Evolutionary conservation across 2,113 vertebrate species (phyloP).

Genomic region (Ursus arctos): DNA sequence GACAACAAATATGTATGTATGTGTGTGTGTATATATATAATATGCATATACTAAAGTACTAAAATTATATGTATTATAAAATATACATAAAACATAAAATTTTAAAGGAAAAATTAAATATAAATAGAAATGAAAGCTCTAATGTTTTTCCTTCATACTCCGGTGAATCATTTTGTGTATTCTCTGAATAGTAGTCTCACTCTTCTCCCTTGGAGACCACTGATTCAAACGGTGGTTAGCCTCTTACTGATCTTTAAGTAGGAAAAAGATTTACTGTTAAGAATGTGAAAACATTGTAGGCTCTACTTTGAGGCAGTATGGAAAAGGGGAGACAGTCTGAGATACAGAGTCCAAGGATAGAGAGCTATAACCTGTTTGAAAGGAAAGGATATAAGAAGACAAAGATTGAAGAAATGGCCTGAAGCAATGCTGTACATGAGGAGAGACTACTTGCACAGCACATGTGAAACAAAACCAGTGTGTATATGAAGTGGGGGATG

Average conservation of each 20-base stretch:
- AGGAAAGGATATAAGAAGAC: background rate
- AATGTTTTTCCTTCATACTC: background rate
- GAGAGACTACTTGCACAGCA: background rate
- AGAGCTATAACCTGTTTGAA: background rate
- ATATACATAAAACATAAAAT: background rate
- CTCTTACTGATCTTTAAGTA: background rate
- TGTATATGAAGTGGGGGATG: background rate
- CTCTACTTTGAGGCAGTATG: background rate
- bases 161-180: background rate
- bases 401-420: background rate
- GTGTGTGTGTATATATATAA: background rate
- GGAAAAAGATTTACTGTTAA: constrained; percentile 6
- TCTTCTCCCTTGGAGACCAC: background rate
- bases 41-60: background rate
- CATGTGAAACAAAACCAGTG: background rate
- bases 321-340: background rate
- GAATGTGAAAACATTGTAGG: background rate
- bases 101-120: constrained; percentile 18
- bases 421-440: background rate
- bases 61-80: no score
- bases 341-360: background rate
- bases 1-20: background rate
- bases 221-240: background rate
- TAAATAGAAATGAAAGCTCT: constrained; percentile 4
- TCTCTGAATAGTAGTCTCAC: background rate